Percentiles rank a stretch among this genome's conserved stretches.
These are phyloP conservation scores for Falco berigora DNA, from an alignment of 2,797 vertebrate genomes.

Conservation along the genomic window DNA sequence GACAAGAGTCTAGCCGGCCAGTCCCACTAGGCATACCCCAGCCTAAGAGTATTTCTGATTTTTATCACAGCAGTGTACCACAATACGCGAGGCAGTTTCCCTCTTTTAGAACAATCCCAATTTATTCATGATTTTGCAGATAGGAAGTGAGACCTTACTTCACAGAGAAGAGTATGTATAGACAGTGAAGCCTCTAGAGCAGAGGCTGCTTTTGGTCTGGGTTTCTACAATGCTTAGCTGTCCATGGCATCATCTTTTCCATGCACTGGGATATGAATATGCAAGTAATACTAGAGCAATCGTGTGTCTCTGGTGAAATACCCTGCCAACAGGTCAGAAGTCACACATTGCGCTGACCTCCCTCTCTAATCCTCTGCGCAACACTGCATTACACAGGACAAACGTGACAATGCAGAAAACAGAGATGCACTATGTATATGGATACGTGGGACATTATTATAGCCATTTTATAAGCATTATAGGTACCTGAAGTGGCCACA, in stretches of 20 bases:
- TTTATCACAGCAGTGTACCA: not conserved
- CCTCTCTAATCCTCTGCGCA: not conserved
- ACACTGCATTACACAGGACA: not conserved
- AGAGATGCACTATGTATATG: not conserved
- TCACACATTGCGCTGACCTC: not conserved
- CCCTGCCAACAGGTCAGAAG: not conserved
- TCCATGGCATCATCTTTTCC: not conserved
- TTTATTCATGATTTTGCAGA: not conserved
- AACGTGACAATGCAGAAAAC: not conserved
- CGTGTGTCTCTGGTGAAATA: not conserved
- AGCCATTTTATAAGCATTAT: not conserved
- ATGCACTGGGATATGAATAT: not conserved
- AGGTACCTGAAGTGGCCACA: not conserved
- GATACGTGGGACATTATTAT: not conserved
- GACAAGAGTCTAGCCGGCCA: not conserved
- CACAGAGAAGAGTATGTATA: not conserved
- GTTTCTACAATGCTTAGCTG: not conserved
- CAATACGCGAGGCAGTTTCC: not conserved
- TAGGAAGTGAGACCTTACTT: not conserved
- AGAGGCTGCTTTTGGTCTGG: not conserved
- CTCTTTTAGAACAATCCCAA: not conserved
- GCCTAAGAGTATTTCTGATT: not conserved
- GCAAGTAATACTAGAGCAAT: not conserved
- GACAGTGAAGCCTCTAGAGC: not conserved
- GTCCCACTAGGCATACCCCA: not conserved